Base-by-base conservation (phyloP, 2,797 vertebrate genomes). In the Sciaenops ocellatus region DNA sequence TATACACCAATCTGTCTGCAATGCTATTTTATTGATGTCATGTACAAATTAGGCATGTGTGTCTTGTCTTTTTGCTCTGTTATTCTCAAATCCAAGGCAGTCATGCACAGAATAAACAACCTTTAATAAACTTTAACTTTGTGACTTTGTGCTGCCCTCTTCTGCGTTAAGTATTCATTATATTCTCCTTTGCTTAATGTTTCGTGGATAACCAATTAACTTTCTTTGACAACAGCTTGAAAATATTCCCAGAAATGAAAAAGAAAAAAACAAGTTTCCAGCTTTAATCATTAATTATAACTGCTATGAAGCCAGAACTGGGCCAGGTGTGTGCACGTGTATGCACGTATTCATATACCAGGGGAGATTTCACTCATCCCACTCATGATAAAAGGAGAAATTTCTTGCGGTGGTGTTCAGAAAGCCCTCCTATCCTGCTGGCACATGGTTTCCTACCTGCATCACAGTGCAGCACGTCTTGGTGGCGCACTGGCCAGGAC, bases 81-180 rank as follows among this genome's bases (percentile, higher is more conserved):
- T 47, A 41, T 28, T 28, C 7, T 65, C 59, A 11, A 69, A 34
- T 60, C 47, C 30, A 20, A 65, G 26, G 4, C 63, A 62, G 46
- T 67, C 42, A 83, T 78, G 47, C 59, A 75, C 41, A 83, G 30
- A 83, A 56, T 75, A 76, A 76, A 76, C 68, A 75, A 48, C 46
- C 30, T 63, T 64, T 66, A 92, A 89, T 90, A 93, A 94, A 90
- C 34, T 85, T 92, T 86, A 89, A 90, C 87, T 80, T 38, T 34
- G 30, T 73, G 80, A 83, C 75, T 83, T 78, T 68, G 24, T 54
- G 57, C 60, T 74, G 55, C 50, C 62, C 68, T 88, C 20, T 56
- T 52, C 11, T 5, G 30, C 76, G 38, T 86, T n/a, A 83, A 78
- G 54, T 87, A 63, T 86, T 80, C 6, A 84, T 92, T 85, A 80